phyloP scores from a whole-genome alignment of 1,140 invertebrate genomes.

The Apis mellifera region Amel_HAv3.1 CM009939.2:5464001-5464500 shows the following conservation, averaged over 20 bases:
- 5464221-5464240: neutral
- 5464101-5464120: neutral
- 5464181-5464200: neutral
- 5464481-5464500: neutral
- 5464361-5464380: too few species aligned
- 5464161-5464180: neutral
- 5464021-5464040: neutral
- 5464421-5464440: neutral
- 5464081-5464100: too few species aligned
- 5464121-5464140: neutral
- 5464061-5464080: neutral
- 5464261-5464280: too few species aligned
- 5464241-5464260: neutral
- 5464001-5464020: rapidly evolving
- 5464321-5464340: neutral
- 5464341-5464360: neutral
- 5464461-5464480: neutral
- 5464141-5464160: neutral
- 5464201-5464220: neutral
- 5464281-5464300: neutral
- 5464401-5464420: neutral
- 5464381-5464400: neutral
- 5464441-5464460: too few species aligned
- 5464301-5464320: neutral
- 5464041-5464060: neutral